phyloP scores from a whole-genome alignment of 2,888 invertebrate species.

The Teleogryllus oceanicus region DNA sequence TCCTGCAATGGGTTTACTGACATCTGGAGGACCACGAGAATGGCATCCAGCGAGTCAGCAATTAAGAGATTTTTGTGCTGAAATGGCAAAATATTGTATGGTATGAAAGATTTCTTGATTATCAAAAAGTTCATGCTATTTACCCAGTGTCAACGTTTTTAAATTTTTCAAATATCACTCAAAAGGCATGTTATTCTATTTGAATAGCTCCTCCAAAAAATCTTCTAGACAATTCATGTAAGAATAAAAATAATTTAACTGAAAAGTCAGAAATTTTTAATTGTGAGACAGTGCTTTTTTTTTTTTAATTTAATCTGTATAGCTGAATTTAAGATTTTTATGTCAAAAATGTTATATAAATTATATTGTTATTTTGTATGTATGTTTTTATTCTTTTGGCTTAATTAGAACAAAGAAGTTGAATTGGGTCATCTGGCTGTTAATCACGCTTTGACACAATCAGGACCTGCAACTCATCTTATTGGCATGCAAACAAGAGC shows the following conservation, averaged over 20 bases:
- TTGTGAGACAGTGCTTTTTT: too few species aligned
- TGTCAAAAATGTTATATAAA: too few species aligned
- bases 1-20: slow-evolving; percentile 77
- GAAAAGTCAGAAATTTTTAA: too few species aligned
- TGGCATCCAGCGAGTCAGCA: slow-evolving; percentile 78
- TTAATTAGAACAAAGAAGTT: slow-evolving; percentile 41
- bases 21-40: slow-evolving; percentile 65
- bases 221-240: too few species aligned
- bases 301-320: too few species aligned
- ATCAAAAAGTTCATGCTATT: slow-evolving; percentile 19
- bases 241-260: too few species aligned
- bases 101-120: slow-evolving; percentile 46
- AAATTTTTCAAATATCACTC: not conserved
- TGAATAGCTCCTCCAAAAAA: too few species aligned
- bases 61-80: slow-evolving; percentile 57
- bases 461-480: slow-evolving; percentile 45
- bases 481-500: slow-evolving; percentile 70
- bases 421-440: slow-evolving; percentile 71
- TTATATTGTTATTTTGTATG: too few species aligned
- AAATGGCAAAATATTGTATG: slow-evolving; percentile 65
- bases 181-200: too few species aligned
- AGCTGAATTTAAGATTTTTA: too few species aligned
- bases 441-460: slow-evolving; percentile 65
- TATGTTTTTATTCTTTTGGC: not conserved
- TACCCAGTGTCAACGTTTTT: not conserved